Conservation (phyloP, 1,140 invertebrate species). For the Drosophila carrolli region DNA sequence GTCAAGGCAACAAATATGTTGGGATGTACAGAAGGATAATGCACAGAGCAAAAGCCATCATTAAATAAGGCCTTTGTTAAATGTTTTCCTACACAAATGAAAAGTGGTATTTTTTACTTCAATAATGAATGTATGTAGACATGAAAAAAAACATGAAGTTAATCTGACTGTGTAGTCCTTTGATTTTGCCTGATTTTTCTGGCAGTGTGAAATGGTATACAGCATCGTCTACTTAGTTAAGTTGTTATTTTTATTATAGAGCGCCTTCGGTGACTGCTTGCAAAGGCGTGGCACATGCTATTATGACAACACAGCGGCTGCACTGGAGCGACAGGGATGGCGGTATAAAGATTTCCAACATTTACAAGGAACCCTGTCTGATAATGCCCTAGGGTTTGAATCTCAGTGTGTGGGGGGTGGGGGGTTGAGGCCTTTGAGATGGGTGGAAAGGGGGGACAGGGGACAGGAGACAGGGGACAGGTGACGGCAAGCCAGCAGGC, state of each 20-base stretch:
- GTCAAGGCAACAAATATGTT: constrained; percentile 51
- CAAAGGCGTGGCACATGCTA: constrained; percentile 45
- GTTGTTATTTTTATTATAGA: constrained; percentile 77
- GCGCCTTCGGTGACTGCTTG: constrained; percentile 38
- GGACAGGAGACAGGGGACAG: neutral
- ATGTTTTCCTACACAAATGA: too few species aligned
- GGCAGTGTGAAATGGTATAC: neutral
- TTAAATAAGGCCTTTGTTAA: too few species aligned
- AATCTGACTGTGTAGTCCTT: too few species aligned
- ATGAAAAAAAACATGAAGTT: too few species aligned
- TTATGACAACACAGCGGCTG: constrained; percentile 60
- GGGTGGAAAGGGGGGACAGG: neutral
- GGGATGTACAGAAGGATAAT: neutral
- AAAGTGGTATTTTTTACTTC: too few species aligned
- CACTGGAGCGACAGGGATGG: neutral
- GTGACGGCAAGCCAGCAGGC: constrained; percentile 9
- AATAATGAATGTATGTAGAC: too few species aligned
- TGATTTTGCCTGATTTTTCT: neutral
- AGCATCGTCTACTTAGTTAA: constrained; percentile 72
- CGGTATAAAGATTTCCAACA: constrained; percentile 1
- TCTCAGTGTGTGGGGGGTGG: too few species aligned
- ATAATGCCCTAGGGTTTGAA: constrained; percentile 11
- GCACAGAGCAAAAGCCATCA: neutral
- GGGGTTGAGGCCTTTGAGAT: neutral
- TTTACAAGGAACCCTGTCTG: constrained; percentile 26